A percentile compares a stretch with the other conserved stretches of the same genome.
Evolutionary conservation across 2,797 vertebrate species (phyloP).

Genomic region (Paramormyrops hopkinsi): DNA sequence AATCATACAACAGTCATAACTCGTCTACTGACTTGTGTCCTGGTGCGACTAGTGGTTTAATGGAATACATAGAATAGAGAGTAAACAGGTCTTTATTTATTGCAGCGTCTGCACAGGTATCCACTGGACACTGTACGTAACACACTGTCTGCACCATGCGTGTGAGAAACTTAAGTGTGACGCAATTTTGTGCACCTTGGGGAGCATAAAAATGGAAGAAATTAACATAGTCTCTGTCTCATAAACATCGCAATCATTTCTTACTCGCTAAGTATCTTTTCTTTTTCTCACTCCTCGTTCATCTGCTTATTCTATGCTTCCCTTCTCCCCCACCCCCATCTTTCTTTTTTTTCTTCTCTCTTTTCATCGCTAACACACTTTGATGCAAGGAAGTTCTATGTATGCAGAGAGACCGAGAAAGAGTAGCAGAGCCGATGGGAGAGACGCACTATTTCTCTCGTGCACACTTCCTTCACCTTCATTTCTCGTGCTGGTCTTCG

Average conservation of each 20-base stretch:
- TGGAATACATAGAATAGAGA: background rate
- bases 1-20: background rate
- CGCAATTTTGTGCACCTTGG: background rate
- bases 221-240: background rate
- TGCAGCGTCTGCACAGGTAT: background rate
- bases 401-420: background rate
- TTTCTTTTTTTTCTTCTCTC: background rate
- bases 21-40: background rate
- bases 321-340: background rate
- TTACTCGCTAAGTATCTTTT: background rate
- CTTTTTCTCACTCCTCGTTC: background rate
- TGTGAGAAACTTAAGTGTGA: background rate
- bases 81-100: background rate
- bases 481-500: background rate
- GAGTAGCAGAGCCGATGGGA: background rate
- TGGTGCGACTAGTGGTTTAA: background rate
- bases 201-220: background rate
- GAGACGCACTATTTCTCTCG: background rate
- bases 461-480: constrained; percentile 11
- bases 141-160: background rate
- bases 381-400: constrained; percentile 19
- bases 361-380: background rate
- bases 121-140: background rate
- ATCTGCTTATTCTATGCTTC: background rate
- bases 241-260: background rate